Conservation (phyloP, 64 coral and sea anemone species). For the Anthopleura sola region DNA sequence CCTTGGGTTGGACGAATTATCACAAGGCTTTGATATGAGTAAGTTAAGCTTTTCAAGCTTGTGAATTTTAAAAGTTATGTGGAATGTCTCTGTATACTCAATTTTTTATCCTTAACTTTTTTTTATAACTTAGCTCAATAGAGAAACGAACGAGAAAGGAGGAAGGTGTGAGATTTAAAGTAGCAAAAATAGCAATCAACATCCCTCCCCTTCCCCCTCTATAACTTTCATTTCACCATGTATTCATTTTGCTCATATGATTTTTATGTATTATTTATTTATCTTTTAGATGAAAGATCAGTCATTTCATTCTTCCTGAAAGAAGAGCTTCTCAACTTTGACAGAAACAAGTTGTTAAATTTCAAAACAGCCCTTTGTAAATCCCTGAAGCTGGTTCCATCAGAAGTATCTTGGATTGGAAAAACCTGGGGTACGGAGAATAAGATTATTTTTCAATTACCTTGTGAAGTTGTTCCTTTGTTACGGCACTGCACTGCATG, state of each 20-base stretch:
- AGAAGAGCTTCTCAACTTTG: slow-evolving; percentile 32
- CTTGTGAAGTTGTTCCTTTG: slow-evolving; percentile 31
- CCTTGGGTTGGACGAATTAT: neutral
- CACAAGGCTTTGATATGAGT: neutral
- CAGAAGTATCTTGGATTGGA: slow-evolving; percentile 57
- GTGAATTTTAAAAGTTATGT: neutral
- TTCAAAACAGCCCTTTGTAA: slow-evolving; percentile 75
- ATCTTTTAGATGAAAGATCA: slow-evolving; percentile 22
- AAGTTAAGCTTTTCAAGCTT: neutral
- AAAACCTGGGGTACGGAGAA: slow-evolving; percentile 22
- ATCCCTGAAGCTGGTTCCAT: slow-evolving; percentile 44
- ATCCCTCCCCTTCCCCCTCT: too few relatives aligned
- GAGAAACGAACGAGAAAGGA: too few relatives aligned
- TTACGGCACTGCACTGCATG: slow-evolving; percentile 71
- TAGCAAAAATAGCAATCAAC: too few relatives aligned
- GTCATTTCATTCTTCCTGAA: slow-evolving; percentile 47
- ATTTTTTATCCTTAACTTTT: too few relatives aligned
- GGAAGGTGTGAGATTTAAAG: too few relatives aligned
- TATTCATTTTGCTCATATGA: neutral
- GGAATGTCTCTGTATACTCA: too few relatives aligned
- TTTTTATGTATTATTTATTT: neutral
- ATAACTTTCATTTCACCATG: too few relatives aligned
- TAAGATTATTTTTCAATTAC: slow-evolving; percentile 55
- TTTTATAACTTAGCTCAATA: too few relatives aligned
- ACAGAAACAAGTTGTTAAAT: slow-evolving; percentile 29